phyloP scores from a whole-genome alignment of 2,797 vertebrate genomes.

The Sebastes flavidus region DNA sequence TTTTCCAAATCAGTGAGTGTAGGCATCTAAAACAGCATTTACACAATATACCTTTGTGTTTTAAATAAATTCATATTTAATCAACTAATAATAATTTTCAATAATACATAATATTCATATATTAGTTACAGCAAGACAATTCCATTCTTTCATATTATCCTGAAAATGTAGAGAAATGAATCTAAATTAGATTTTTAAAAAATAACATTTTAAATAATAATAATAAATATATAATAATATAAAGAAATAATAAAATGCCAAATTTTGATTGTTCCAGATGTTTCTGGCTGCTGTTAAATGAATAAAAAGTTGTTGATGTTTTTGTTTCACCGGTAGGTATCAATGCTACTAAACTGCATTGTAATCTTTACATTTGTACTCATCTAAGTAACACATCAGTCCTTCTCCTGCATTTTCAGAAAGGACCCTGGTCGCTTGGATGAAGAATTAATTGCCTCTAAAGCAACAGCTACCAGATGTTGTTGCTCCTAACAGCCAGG shows the following conservation, averaged over 20 bases:
- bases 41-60: background rate
- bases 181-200: background rate
- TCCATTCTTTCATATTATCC: background rate
- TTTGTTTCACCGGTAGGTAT: background rate
- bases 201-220: background rate
- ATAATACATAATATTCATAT: background rate
- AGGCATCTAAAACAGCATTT: background rate
- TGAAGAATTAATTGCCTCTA: constrained; percentile 83
- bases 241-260: too few species aligned
- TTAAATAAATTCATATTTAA: background rate
- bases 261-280: background rate
- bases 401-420: constrained; percentile 56
- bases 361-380: constrained; percentile 39
- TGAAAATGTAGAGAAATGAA: background rate
- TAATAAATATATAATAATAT: too few species aligned
- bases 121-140: background rate
- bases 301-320: background rate
- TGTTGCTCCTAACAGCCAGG: constrained; percentile 81
- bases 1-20: background rate
- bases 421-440: constrained; percentile 62
- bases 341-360: background rate
- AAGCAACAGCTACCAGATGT: constrained; percentile 85
- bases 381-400: constrained; percentile 44
- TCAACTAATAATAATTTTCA: background rate
- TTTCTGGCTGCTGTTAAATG: background rate